Evolutionary conservation across 2,797 vertebrate species (phyloP).

Genomic region (Rhyacichthys aspro): DNA sequence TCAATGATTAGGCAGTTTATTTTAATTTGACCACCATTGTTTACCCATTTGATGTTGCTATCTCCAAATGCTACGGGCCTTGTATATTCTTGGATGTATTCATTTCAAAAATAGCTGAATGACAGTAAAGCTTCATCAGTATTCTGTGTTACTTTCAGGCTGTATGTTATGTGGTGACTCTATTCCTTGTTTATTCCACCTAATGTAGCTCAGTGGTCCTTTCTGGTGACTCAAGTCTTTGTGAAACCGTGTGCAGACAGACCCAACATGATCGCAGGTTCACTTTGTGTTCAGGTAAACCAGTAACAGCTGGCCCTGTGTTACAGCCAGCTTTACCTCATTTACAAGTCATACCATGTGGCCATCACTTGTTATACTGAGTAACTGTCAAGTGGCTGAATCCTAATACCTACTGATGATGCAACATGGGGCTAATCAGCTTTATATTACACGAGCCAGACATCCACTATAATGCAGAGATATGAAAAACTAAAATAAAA

Average conservation of each 20-base stretch:
- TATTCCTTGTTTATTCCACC: conserved; percentile 32
- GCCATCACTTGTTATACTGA: conserved; percentile 28
- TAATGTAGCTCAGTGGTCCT: conserved; percentile 34
- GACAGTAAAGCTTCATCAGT: too few species aligned
- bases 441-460: conserved; percentile 15
- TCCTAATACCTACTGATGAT: conserved; percentile 11
- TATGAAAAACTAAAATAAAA: background rate
- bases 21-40: too few species aligned
- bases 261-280: conserved; percentile 32
- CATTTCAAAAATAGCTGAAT: too few species aligned
- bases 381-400: conserved; percentile 11
- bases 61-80: too few species aligned
- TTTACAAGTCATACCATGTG: conserved; percentile 9
- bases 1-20: too few species aligned
- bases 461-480: background rate
- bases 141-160: conserved; percentile 15
- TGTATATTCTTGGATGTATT: too few species aligned
- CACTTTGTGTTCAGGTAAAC: conserved; percentile 28
- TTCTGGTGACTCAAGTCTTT: conserved; percentile 41
- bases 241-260: conserved; percentile 37
- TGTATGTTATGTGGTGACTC: conserved; percentile 42
- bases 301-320: conserved; percentile 15
- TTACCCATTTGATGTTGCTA: too few species aligned
- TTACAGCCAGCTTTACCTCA: conserved; percentile 16
- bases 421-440: conserved; percentile 11